These are phyloP conservation scores for Coelinius sp. DNA, from an alignment of 2,888 invertebrate genomes.

Conservation along the genomic window DNA sequence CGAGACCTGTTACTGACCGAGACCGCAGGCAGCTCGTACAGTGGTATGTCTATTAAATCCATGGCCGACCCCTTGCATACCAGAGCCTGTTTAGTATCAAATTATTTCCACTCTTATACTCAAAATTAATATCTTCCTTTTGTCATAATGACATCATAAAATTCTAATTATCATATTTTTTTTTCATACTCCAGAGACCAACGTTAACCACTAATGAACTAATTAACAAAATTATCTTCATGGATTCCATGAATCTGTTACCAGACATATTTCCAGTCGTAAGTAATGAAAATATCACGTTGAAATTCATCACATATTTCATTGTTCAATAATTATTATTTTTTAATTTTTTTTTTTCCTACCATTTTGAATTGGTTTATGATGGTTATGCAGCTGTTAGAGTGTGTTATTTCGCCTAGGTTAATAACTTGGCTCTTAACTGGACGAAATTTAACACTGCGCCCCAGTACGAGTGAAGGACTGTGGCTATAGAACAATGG, in stretches of 20 bases:
- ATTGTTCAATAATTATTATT: too few relatives aligned
- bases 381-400: not conserved
- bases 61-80: conserved; percentile 26
- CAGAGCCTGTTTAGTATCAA: conserved; percentile 25
- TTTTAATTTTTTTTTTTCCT: not conserved
- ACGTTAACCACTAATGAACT: too few relatives aligned
- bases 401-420: conserved; percentile 6
- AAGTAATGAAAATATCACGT: too few relatives aligned
- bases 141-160: not conserved
- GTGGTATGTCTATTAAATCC: conserved; percentile 27
- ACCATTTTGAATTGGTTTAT: not conserved
- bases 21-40: conserved; percentile 19
- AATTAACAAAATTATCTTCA: not conserved
- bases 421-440: conserved; percentile 15
- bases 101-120: conserved; percentile 1
- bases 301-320: too few relatives aligned
- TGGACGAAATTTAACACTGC: conserved; percentile 38
- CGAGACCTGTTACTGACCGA: conserved; percentile 25
- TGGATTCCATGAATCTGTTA: not conserved
- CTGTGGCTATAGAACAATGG: conserved; percentile 40
- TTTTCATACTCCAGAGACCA: not conserved
- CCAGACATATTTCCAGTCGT: too few relatives aligned
- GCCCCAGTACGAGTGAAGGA: conserved; percentile 4
- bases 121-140: not conserved
- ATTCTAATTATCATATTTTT: not conserved